Conservation (phyloP, 2,797 vertebrate species). For the Molossus molossus region DNA sequence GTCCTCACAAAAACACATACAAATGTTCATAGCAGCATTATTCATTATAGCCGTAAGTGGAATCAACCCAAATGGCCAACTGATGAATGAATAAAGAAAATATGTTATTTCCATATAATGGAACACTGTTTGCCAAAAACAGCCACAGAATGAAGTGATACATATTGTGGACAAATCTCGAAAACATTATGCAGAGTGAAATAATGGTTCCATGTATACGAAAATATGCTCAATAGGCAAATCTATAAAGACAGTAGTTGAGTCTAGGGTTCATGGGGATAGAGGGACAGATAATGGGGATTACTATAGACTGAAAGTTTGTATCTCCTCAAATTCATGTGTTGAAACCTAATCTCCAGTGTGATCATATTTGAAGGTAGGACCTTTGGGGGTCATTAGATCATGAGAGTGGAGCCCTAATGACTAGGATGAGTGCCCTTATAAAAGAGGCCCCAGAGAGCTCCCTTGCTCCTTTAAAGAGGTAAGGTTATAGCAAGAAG, state of each 20-base stretch:
- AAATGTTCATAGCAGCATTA: constrained; percentile 33
- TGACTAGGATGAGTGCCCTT: too few species aligned
- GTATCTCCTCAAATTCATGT: too few species aligned
- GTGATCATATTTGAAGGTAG: too few species aligned
- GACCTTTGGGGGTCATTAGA: too few species aligned
- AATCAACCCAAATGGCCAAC: background rate
- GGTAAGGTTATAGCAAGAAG: background rate
- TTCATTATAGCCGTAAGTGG: background rate
- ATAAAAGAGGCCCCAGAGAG: background rate
- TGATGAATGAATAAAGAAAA: background rate
- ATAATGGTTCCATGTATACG: background rate
- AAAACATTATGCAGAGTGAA: background rate
- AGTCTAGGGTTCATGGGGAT: too few species aligned
- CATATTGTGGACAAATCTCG: background rate
- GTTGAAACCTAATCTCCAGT: too few species aligned
- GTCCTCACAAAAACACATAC: background rate
- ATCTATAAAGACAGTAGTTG: too few species aligned
- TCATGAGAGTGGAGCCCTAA: too few species aligned
- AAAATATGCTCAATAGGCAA: background rate
- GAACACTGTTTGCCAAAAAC: background rate
- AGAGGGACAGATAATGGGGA: too few species aligned
- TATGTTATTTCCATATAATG: background rate
- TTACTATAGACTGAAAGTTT: too few species aligned
- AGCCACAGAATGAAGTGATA: background rate
- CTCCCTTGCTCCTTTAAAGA: background rate